Conservation (phyloP, 2,797 vertebrate genomes). For the Myotis findleyi region DNA sequence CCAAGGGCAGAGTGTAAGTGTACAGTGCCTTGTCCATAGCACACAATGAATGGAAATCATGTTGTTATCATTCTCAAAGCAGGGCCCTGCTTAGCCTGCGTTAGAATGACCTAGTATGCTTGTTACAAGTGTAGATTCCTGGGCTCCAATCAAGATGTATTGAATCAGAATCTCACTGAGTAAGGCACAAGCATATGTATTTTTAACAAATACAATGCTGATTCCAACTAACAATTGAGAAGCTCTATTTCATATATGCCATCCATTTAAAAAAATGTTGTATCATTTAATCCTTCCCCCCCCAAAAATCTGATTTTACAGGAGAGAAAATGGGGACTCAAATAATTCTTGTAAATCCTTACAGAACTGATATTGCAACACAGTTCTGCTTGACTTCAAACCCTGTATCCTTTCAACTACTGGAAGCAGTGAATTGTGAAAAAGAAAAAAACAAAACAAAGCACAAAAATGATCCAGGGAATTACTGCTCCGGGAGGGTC, state of each 20-base stretch:
- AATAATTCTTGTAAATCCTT: not conserved
- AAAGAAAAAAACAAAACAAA: not conserved
- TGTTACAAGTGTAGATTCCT: not conserved
- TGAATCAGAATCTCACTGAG: not conserved
- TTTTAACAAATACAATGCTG: not conserved
- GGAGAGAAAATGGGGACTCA: not conserved
- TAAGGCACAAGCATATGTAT: not conserved
- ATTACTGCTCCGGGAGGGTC: not conserved
- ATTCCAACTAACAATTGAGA: not conserved
- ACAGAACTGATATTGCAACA: not conserved
- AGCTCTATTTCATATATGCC: not conserved
- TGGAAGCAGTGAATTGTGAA: constrained; percentile 16
- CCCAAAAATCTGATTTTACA: not conserved
- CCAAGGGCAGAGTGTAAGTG: not conserved
- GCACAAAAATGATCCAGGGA: not conserved
- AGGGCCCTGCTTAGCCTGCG: not conserved
- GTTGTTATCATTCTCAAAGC: not conserved
- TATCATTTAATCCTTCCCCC: not conserved
- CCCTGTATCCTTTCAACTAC: constrained; percentile 1
- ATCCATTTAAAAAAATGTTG: not conserved
- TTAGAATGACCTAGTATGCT: not conserved
- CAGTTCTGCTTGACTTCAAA: constrained; percentile 26
- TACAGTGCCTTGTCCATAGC: not conserved
- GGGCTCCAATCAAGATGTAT: not conserved
- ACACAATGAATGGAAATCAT: not conserved